A percentile compares a stretch with the other conserved stretches of the same genome.
Evolutionary conservation across 2,113 vertebrate genomes (phyloP).

Genomic region (Coptodon bakossiorum): DNA sequence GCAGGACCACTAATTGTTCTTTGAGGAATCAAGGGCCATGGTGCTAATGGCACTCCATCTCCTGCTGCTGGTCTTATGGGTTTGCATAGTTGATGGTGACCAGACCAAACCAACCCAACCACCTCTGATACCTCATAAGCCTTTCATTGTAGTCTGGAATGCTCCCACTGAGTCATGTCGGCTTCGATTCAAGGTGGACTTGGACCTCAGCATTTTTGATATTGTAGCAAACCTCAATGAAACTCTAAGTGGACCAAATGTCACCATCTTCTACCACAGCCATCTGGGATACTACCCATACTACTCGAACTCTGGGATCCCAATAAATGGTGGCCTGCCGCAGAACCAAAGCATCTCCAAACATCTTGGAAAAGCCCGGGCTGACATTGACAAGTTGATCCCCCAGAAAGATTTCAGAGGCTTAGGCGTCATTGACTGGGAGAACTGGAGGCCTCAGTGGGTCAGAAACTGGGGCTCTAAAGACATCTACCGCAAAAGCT

Average conservation of each 20-base stretch:
- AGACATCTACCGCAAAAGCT: constrained; percentile 82
- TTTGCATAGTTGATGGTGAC: background rate
- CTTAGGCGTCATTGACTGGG: constrained; percentile 88
- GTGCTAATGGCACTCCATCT: constrained; percentile 23
- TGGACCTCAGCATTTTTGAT: constrained; percentile 83
- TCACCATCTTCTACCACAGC: constrained; percentile 88
- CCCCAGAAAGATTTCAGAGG: constrained; percentile 80
- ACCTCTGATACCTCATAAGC: constrained; percentile 74
- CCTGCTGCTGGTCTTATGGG: constrained; percentile 28
- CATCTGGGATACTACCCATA: constrained; percentile 85
- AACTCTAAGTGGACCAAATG: constrained; percentile 80
- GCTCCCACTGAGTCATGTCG: constrained; percentile 82
- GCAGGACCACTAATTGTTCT: constrained; percentile 43
- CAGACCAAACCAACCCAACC: constrained; percentile 63
- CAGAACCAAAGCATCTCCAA: constrained; percentile 82
- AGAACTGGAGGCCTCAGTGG: constrained; percentile 90
- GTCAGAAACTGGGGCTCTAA: constrained; percentile 86
- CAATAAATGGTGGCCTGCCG: constrained; percentile 83
- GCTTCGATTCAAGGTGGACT: constrained; percentile 80
- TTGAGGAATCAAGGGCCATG: constrained; percentile 57
- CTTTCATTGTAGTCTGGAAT: constrained; percentile 87
- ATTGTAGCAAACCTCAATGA: constrained; percentile 84
- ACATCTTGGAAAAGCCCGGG: constrained; percentile 78
- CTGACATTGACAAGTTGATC: constrained; percentile 78
- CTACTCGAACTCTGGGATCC: constrained; percentile 69